Evolutionary conservation across 1,140 invertebrate genomes (phyloP).

Genomic region (Diabrotica virgifera): DNA sequence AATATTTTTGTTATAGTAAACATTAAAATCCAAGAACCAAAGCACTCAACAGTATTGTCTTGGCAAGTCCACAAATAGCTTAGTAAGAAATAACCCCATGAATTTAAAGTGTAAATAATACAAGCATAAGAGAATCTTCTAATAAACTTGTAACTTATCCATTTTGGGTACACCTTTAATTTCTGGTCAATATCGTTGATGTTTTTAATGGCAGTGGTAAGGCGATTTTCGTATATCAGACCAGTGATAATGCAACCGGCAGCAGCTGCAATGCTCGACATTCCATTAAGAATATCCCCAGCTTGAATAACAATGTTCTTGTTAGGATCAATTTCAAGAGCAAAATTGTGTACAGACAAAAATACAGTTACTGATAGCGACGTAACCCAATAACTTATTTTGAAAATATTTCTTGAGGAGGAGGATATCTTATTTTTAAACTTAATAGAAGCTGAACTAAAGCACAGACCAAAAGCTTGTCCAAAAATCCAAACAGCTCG

Average conservation of each 20-base stretch:
- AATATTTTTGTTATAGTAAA: constrained; percentile 11
- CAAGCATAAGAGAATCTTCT: background rate
- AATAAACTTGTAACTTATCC: constrained; percentile 4
- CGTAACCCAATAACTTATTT: background rate
- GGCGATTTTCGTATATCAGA: background rate
- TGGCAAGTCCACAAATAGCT: background rate
- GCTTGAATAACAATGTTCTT: constrained; percentile 10
- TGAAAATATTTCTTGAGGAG: background rate
- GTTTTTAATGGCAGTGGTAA: constrained; percentile 4
- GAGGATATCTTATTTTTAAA: background rate
- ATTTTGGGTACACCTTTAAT: background rate
- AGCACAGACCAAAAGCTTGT: constrained; percentile 2
- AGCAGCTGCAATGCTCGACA: constrained; percentile 6
- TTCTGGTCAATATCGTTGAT: background rate
- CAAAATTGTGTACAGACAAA: background rate
- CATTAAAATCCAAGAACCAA: background rate
- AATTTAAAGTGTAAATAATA: background rate
- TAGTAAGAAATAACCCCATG: background rate
- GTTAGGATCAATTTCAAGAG: background rate
- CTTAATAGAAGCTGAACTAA: background rate
- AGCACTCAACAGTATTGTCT: background rate
- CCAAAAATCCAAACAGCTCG: constrained; percentile 6
- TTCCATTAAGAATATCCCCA: constrained; percentile 1
- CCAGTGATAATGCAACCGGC: background rate
- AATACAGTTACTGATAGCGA: background rate